phyloP scores from a whole-genome alignment of 2,797 vertebrate species.

The Acipenser oxyrinchus region DNA sequence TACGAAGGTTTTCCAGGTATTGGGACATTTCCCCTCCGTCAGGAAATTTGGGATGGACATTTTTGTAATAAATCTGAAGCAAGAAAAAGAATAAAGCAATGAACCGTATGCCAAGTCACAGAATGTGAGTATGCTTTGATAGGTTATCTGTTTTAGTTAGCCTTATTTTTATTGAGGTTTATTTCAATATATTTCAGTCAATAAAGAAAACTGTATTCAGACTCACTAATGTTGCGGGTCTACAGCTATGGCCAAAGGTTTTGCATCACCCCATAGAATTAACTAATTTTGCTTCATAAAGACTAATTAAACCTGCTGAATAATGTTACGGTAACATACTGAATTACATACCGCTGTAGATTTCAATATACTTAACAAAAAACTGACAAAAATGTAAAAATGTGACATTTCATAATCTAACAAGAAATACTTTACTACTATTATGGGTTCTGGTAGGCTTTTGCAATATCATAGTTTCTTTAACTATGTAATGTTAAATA shows the following conservation, averaged over 20 bases:
- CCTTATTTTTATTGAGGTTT: not conserved
- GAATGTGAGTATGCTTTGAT: not conserved
- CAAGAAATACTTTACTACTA: no score
- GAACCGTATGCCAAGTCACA: not conserved
- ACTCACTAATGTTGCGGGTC: not conserved
- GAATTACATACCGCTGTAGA: no score
- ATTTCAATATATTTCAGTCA: not conserved
- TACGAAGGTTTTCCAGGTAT: slow-evolving; percentile 78
- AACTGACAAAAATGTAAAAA: no score
- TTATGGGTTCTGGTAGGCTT: no score
- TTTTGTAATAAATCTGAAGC: slow-evolving; percentile 81
- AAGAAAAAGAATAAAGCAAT: not conserved
- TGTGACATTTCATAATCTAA: no score
- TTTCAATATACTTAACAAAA: no score
- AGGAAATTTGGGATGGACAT: slow-evolving; percentile 82
- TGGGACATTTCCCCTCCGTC: slow-evolving; percentile 95
- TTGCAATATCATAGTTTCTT: no score
- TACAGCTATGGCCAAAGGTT: not conserved
- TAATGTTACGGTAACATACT: no score
- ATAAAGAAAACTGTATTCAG: not conserved
- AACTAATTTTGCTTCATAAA: no score
- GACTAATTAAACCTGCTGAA: no score
- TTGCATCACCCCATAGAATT: no score
- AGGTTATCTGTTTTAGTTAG: not conserved
- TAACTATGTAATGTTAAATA: no score